Evolutionary conservation across 2,888 invertebrate genomes (phyloP).

Genomic region (Clusia tigrina): DNA sequence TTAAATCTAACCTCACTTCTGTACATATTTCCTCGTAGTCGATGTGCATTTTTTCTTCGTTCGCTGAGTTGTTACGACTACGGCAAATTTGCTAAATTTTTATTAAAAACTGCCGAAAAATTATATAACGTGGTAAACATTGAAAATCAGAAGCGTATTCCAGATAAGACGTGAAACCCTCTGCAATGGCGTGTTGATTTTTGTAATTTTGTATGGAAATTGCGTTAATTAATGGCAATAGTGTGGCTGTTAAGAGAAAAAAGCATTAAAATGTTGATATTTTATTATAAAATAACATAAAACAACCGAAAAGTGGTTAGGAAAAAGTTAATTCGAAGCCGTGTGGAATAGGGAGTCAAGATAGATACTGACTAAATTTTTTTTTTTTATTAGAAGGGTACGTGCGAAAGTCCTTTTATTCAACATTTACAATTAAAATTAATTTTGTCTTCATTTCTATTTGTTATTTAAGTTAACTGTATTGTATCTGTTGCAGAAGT

Average conservation of each 20-base stretch:
- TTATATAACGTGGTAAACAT: not conserved
- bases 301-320: no score
- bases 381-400: no score
- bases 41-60: constrained; percentile 16
- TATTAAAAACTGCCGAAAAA: not conserved
- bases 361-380: no score
- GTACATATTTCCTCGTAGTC: constrained; percentile 20
- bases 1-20: constrained; percentile 42
- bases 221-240: no score
- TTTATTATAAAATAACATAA: no score
- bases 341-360: no score
- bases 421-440: not conserved
- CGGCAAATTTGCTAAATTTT: not conserved
- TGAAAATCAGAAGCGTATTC: not conserved
- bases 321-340: no score
- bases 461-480: not conserved
- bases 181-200: no score
- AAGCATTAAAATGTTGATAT: no score
- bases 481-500: not conserved
- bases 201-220: no score
- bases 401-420: no score
- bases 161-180: not conserved
- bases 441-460: not conserved
- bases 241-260: no score
- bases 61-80: constrained; percentile 2